These are phyloP conservation scores for Neosilurus hyrtlii DNA, from an alignment of 2,797 vertebrate species.

Conservation along the genomic window DNA sequence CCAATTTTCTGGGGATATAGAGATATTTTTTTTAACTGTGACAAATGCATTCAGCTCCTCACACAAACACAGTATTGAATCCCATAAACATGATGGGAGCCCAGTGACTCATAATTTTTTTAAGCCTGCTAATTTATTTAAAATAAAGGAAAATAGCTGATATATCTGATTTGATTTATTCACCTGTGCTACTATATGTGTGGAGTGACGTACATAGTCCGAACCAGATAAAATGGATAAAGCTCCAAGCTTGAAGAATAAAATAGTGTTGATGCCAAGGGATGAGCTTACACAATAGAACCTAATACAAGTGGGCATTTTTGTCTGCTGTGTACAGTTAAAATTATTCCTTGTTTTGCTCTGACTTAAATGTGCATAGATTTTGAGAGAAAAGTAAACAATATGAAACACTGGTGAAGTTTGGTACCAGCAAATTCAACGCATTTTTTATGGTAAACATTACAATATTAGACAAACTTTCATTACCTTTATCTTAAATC, in stretches of 20 bases:
- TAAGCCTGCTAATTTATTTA: conserved; percentile 62
- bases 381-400: neutral
- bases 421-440: neutral
- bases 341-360: neutral
- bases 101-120: conserved; percentile 58
- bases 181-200: conserved; percentile 49
- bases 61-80: conserved; percentile 65
- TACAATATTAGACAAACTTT: neutral
- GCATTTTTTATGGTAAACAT: neutral
- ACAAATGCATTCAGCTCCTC: conserved; percentile 63
- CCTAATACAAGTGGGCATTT: conserved; percentile 26
- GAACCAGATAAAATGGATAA: conserved; percentile 49
- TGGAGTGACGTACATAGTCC: conserved; percentile 23
- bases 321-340: conserved; percentile 20
- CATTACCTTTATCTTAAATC: neutral
- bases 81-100: conserved; percentile 63
- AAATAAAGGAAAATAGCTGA: conserved; percentile 49
- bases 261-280: conserved; percentile 43
- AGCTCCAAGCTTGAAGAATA: conserved; percentile 43
- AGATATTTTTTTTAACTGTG: conserved; percentile 61
- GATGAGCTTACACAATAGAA: conserved; percentile 42
- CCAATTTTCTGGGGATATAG: conserved; percentile 32
- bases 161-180: conserved; percentile 61
- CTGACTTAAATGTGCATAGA: neutral
- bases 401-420: neutral